These are phyloP conservation scores for Cataglyphis livida DNA, from an alignment of 2,888 invertebrate species.

Conservation along the genomic window DNA sequence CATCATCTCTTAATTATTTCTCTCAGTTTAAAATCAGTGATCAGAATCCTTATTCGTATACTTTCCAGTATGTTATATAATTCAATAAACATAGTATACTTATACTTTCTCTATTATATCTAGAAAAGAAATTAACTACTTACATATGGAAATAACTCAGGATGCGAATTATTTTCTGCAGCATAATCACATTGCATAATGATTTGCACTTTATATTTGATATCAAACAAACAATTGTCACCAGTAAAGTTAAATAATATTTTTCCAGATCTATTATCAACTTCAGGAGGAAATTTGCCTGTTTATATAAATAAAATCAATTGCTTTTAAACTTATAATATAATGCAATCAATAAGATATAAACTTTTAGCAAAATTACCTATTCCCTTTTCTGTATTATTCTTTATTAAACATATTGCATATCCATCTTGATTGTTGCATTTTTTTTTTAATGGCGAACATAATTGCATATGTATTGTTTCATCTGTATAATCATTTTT, in stretches of 20 bases:
- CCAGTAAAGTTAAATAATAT: constrained; percentile 76
- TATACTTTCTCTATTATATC: background rate
- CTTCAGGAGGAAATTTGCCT: constrained; percentile 75
- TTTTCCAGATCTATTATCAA: constrained; percentile 60
- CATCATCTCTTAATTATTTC: background rate
- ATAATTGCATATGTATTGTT: constrained; percentile 74
- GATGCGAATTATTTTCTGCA: constrained; percentile 64
- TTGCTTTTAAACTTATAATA: background rate
- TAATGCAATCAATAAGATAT: background rate
- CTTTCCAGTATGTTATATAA: background rate
- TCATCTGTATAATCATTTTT: constrained; percentile 48
- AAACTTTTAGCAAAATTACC: constrained; percentile 66
- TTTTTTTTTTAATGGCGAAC: constrained; percentile 70
- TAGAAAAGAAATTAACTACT: constrained; percentile 37
- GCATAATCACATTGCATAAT: constrained; percentile 78
- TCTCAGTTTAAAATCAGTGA: background rate
- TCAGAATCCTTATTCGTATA: background rate
- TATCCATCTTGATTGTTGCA: constrained; percentile 76
- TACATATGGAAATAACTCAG: constrained; percentile 73
- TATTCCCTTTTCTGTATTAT: constrained; percentile 76
- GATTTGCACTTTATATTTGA: constrained; percentile 74
- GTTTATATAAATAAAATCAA: constrained; percentile 31
- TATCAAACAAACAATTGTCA: constrained; percentile 70
- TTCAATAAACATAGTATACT: background rate
- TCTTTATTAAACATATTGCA: constrained; percentile 75